Base-by-base conservation (phyloP, 2,797 vertebrate species). In the Myotis pilosus region DNA sequence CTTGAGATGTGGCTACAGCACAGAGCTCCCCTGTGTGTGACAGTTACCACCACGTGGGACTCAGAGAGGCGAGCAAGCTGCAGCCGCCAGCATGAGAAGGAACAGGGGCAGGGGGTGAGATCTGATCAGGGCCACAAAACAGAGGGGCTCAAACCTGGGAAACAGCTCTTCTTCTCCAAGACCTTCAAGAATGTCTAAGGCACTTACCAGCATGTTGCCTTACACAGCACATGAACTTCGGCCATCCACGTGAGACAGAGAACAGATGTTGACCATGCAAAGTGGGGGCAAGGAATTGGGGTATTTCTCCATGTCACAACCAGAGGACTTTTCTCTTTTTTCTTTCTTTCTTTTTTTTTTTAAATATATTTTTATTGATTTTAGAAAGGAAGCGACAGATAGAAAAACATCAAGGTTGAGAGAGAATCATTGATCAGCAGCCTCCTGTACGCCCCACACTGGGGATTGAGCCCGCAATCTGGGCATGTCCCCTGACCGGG, bases 81-180 rank as follows among this genome's bases (percentile, higher is more conserved):
- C 25, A 75, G 89, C n/a, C 6, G 23, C 25, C 20, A 38, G 28
- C 15, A 3, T 0, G 5, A 64, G 76, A 33, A 87, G 28, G 15
- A 60, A 71, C 2, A 57, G 72, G 47, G 25, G 28, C 2, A 41
- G 64, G 25, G 1, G 2, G 28, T 11, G 68, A 38, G 68, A 83
- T 3, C 25, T 30, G 28, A 86, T 28, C 9, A 0, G 11, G 10
- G 2, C 47, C 25, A 6, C 0, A 0, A 8, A 44, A 38, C 20
- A 72, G 57, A 36, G 62, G 28, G 19, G 30, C 25, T 84, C 66
- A 22, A 71, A 23, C n/a, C 41, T 10, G 25, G n/a, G 62, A 81
- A 85, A 78, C 8, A 36, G n/a, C 7, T 72, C 28, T 41, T 92
- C 47, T 89, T 78, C 93, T 89, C 86, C 9, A 60, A 75, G 44